phyloP scores from a whole-genome alignment of 2,113 vertebrate genomes.

The Drymodes brunneopygia region DNA sequence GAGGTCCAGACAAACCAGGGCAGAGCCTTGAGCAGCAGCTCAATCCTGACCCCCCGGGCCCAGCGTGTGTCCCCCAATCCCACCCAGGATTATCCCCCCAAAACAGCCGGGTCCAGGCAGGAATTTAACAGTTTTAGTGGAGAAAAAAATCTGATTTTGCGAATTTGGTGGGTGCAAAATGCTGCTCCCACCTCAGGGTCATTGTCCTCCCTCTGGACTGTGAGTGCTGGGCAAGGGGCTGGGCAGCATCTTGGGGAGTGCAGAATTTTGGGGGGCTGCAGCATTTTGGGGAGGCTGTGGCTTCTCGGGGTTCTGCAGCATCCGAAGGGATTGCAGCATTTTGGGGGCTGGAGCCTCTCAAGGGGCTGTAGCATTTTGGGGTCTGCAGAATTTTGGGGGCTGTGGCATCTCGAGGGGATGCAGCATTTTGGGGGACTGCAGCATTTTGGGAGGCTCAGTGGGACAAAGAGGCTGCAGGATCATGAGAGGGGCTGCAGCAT shows the following conservation, averaged over 20 bases:
- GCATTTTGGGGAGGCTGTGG: not conserved
- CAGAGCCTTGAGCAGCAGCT: not conserved
- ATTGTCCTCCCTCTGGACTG: accelerated
- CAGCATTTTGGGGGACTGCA: not conserved
- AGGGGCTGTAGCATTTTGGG: not conserved
- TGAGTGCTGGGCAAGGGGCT: not conserved
- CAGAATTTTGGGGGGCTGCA: not conserved
- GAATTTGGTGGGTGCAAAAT: accelerated
- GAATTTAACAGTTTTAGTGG: accelerated
- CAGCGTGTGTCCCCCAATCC: accelerated
- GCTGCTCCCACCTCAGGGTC: not conserved
- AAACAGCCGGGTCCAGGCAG: not conserved
- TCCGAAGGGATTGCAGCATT: not conserved
- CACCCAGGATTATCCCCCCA: not conserved
- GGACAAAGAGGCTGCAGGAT: not conserved
- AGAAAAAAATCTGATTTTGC: not conserved
- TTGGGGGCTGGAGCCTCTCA: not conserved
- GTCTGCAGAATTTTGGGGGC: not conserved
- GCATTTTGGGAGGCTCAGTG: not conserved
- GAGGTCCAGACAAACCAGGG: not conserved
- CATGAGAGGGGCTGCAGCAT: too few species aligned
- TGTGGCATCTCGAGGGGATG: not conserved
- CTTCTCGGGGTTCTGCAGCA: accelerated
- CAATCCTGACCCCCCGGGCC: accelerated
- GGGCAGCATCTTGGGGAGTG: not conserved